phyloP scores from a whole-genome alignment of 2,113 vertebrate genomes.

The Saimiri boliviensis region DNA sequence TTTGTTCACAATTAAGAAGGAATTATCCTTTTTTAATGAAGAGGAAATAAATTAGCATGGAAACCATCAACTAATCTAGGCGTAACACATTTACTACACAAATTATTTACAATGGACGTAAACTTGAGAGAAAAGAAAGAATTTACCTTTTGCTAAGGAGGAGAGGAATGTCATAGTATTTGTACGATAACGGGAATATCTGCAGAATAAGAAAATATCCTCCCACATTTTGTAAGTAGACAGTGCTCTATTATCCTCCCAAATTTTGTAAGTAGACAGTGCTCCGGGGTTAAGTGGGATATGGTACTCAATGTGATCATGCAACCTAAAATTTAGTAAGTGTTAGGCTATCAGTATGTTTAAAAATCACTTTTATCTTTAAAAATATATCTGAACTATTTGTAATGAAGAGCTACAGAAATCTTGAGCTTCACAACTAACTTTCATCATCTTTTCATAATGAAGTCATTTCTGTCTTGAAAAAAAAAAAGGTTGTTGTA shows the following conservation, averaged over 20 bases:
- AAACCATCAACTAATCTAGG: neutral
- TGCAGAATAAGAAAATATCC: neutral
- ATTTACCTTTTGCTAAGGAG: neutral
- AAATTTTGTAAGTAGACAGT: neutral
- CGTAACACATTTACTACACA: neutral
- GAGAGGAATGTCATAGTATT: neutral
- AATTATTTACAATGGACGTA: neutral
- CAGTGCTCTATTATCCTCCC: neutral
- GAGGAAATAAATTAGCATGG: slow-evolving; percentile 27
- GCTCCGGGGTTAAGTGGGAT: neutral
- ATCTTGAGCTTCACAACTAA: slow-evolving; percentile 3
- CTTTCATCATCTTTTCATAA: slow-evolving; percentile 8
- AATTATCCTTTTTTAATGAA: neutral
- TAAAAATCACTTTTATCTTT: neutral
- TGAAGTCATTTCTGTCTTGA: neutral
- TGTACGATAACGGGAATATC: neutral
- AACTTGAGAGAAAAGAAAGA: neutral
- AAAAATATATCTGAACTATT: neutral
- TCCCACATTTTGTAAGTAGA: neutral
- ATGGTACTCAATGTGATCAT: neutral
- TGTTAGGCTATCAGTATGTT: neutral
- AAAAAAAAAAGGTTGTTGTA: neutral
- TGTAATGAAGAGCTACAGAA: neutral
- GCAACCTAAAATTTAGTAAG: neutral
- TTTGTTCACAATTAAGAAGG: slow-evolving; percentile 50